A percentile compares a stretch with the other conserved stretches of the same genome.
Conservation (phyloP, 1,140 invertebrate species). For the Chlorops oryzae region DNA sequence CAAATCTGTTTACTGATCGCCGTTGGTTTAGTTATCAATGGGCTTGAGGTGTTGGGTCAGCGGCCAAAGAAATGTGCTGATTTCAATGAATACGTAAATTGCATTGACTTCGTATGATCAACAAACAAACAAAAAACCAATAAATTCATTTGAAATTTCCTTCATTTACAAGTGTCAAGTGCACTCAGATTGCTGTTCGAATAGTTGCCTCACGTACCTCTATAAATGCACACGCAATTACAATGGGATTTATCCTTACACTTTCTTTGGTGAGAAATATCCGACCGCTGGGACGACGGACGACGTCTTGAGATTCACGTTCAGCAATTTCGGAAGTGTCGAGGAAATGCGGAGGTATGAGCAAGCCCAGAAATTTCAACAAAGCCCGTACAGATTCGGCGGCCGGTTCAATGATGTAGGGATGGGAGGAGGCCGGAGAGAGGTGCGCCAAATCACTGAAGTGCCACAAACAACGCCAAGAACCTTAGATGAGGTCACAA, state of each 20-base stretch:
- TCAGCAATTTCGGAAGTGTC: too few relatives aligned
- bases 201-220: constrained; percentile 35
- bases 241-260: neutral
- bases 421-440: too few relatives aligned
- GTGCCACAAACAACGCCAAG: too few relatives aligned
- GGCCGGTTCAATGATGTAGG: too few relatives aligned
- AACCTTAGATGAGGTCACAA: neutral
- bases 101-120: neutral
- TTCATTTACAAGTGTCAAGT: constrained; percentile 27
- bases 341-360: too few relatives aligned
- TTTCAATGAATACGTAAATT: constrained; percentile 30
- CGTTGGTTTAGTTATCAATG: too few relatives aligned
- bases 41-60: neutral
- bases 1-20: too few relatives aligned
- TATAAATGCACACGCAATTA: constrained; percentile 19
- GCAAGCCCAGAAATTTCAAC: too few relatives aligned
- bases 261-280: neutral
- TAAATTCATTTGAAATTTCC: neutral
- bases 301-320: too few relatives aligned
- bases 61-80: constrained; percentile 15
- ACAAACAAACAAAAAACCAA: constrained; percentile 2
- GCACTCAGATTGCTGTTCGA: constrained; percentile 35
- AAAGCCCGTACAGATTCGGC: too few relatives aligned
- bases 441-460: too few relatives aligned
- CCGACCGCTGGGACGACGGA: too few relatives aligned